Evolutionary conservation across 2,113 vertebrate species (phyloP).

Genomic region (Vulpes vulpes): DNA sequence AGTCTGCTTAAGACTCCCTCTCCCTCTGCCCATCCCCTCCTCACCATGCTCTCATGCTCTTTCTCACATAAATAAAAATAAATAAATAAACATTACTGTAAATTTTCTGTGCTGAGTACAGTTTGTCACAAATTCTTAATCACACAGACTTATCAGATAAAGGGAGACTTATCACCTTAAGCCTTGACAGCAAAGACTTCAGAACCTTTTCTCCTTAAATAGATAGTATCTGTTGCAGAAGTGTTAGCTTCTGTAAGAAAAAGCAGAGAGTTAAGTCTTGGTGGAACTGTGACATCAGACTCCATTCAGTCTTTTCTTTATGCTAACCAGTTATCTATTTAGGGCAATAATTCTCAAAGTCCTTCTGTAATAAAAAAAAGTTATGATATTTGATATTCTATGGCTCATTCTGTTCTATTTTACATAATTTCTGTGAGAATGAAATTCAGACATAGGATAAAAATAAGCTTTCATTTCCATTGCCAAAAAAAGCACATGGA

Average conservation of each 20-base stretch:
- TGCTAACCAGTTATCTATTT: not conserved
- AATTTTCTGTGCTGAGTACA: not conserved
- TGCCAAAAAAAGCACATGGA: not conserved
- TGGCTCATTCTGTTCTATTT: conserved; percentile 13
- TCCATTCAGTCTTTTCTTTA: not conserved
- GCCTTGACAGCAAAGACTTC: not conserved
- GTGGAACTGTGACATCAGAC: not conserved
- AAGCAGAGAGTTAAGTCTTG: not conserved
- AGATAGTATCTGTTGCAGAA: not conserved
- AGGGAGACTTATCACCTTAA: not conserved
- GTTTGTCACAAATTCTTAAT: not conserved
- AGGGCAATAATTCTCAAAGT: conserved; percentile 17
- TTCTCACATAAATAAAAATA: not conserved
- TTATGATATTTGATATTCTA: not conserved
- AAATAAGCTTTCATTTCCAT: conserved; percentile 28
- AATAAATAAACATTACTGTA: not conserved
- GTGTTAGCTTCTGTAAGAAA: not conserved
- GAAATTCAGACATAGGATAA: not conserved
- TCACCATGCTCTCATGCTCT: too few species aligned
- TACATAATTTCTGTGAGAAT: conserved; percentile 39
- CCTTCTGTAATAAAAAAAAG: conserved; percentile 53
- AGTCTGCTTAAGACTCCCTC: not conserved
- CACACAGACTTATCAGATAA: not conserved
- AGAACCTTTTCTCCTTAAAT: not conserved
- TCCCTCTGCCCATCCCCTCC: not conserved